Base-by-base conservation (phyloP, 2,113 vertebrate genomes). In the Antidorcas marsupialis region DNA sequence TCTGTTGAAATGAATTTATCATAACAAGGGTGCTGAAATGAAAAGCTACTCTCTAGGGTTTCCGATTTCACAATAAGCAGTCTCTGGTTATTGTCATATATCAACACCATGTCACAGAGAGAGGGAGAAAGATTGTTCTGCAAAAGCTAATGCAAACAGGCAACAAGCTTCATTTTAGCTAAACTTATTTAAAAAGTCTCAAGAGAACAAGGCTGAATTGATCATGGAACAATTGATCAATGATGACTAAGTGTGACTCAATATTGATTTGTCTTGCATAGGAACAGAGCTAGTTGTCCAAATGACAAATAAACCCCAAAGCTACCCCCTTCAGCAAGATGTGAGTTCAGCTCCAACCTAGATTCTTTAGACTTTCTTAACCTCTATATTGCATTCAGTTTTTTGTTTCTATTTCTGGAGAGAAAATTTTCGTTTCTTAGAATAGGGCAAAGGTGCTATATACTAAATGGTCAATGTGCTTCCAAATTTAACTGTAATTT, bases 21-120 rank as follows among this genome's bases (percentile, higher is more conserved):
- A n/a, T 95, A 94, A 96, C 64, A 92, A 96, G 96, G 87, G 91
- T 92, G 81, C 28, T 96, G 96, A 96, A 97, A 95, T 97, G 67
- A 94, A 96, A 97, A 91, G 87, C 47, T 52, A 50, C 55, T 79
- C 81, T 94, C 86, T 87, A 87, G 83, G 50, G 93, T 94, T 95
- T 96, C 93, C 91, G 53, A 89, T 95, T 97, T 98, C 82, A 95
- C 97, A 95, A 95, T 96, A 95, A 95, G 60, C 91, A 98, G 88
- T 87, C 28, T 97, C 95, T 97, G 97, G 82, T 89, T 98, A 92
- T 96, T 97, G 88, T 97, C 78, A 59, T 62, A n/a, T 91, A 89
- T 95, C 95, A 97, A 93, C 88, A 95, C 55, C 39, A 74, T 86
- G 82, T 91, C 95, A 94, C 3, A 92, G 30, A 88, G 50, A 84